phyloP scores from a whole-genome alignment of 2,113 vertebrate genomes.

The Odocoileus virginianus region DNA sequence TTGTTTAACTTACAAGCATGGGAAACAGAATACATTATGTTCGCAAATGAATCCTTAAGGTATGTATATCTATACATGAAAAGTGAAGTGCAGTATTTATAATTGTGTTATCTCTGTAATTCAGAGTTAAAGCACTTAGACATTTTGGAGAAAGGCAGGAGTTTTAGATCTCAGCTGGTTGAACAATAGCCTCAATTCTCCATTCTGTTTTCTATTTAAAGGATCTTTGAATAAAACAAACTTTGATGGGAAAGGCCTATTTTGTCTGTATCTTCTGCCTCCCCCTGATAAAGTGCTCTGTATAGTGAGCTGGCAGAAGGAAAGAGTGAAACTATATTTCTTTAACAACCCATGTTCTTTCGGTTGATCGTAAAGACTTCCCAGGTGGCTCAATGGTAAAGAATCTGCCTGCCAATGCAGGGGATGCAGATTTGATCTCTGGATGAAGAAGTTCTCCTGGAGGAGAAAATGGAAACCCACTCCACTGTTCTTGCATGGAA shows the following conservation, averaged over 20 bases:
- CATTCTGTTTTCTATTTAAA: background rate
- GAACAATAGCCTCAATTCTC: background rate
- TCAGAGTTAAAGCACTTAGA: background rate
- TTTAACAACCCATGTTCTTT: slow-evolving; percentile 8
- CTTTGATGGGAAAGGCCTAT: background rate
- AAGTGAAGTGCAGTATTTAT: background rate
- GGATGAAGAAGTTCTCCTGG: background rate
- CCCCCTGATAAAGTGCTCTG: background rate
- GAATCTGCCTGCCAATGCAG: background rate
- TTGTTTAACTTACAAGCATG: background rate
- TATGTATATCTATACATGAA: background rate
- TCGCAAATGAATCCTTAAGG: background rate
- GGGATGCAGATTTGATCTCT: background rate
- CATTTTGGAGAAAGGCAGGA: background rate
- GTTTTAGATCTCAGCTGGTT: background rate
- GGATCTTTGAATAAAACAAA: slow-evolving; percentile 10
- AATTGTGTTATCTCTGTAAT: background rate
- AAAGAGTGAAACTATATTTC: background rate
- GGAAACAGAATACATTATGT: background rate
- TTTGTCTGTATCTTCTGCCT: slow-evolving; percentile 1
- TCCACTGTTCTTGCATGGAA: background rate
- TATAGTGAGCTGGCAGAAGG: background rate
- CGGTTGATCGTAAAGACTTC: background rate
- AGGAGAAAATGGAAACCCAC: background rate
- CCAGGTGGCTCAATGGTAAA: background rate